Evolutionary conservation across 2,113 vertebrate species (phyloP), one percentile per base, ranked within the genome.

Genomic region (Bambusicola thoracicus): DNA sequence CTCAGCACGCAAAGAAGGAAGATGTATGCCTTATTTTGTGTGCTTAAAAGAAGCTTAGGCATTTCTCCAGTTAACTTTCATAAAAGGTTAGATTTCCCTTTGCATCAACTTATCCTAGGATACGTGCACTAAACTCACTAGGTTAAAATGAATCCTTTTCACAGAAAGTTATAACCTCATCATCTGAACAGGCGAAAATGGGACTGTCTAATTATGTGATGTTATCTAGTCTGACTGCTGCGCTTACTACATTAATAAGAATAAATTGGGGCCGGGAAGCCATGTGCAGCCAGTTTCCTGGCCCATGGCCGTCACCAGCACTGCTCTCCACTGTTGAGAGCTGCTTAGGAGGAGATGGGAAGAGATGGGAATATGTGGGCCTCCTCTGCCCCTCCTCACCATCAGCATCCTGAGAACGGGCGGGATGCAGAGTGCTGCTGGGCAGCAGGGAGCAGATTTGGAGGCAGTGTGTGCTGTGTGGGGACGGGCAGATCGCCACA

Each of bases 201-300:
- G 20, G 55, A 91, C 94, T 82, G 48, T 93, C 95, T 95, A 91
- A 92, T 96, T 90, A 86, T 51, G 48, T 96, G 93, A 96, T 97
- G 80, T 95, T 87, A 94, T 90, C 89, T 46, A 38, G 89, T 91
- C 79, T 91, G 97, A 97, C 97, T 96, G 97, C 90, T 97, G 95
- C 92, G 93, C 96, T 97, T 97, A 96, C 96, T 97, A 96, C 92
- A 96, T 96, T 97, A 97, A 98, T 98, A 96, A 97, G 97, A 93
- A 96, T 94, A 94, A 97, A 97, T 92, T 95, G 95, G 96, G 82
- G 81, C 93, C 97, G 55, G 68, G 90, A 85, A 84, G 30, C 90
- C 20, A 41, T 81, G 90, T 51, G 65, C 55, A 40, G 53, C 62
- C 18, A 61, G 80, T 38, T 95, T 81, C 80, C 77, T 32, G 40